phyloP scores from a whole-genome alignment of 1,140 invertebrate species.

The Drosophila setifemur region DNA sequence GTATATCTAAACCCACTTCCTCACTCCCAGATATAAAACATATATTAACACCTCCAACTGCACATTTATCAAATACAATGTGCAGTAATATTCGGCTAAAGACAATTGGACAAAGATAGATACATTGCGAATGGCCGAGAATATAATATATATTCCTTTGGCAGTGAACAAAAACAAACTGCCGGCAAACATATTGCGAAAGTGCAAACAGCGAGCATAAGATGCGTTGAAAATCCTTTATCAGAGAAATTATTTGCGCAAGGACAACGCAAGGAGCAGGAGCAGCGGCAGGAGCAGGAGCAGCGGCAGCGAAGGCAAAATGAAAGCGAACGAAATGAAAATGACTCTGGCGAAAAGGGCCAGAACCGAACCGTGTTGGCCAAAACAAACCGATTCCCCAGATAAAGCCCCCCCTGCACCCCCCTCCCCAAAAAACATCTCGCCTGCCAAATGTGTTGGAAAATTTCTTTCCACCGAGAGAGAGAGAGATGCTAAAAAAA shows the following conservation, averaged over 20 bases:
- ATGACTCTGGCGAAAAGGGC: constrained; percentile 33
- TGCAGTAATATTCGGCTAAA: neutral
- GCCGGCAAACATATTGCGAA: constrained; percentile 71
- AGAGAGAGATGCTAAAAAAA: constrained; percentile 42
- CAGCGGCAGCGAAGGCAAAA: neutral
- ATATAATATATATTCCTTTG: constrained; percentile 37
- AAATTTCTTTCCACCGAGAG: constrained; percentile 62
- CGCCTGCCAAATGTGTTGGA: constrained; percentile 75
- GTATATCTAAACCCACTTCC: no score
- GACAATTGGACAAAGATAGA: neutral
- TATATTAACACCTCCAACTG: no score
- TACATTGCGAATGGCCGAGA: neutral
- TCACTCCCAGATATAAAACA: constrained; percentile 18
- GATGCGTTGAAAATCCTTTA: constrained; percentile 80
- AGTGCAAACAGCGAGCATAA: constrained; percentile 75
- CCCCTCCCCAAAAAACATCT: constrained; percentile 1
- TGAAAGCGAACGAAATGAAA: constrained; percentile 30
- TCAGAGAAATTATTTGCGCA: constrained; percentile 78
- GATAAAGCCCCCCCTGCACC: neutral
- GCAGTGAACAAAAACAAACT: constrained; percentile 31
- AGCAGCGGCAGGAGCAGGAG: neutral
- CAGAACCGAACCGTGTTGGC: constrained; percentile 35
- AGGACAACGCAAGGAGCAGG: constrained; percentile 54
- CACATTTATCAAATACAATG: neutral
- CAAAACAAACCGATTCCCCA: constrained; percentile 61